Conservation (phyloP, 2,113 vertebrate genomes). For the Ameiurus melas region DNA sequence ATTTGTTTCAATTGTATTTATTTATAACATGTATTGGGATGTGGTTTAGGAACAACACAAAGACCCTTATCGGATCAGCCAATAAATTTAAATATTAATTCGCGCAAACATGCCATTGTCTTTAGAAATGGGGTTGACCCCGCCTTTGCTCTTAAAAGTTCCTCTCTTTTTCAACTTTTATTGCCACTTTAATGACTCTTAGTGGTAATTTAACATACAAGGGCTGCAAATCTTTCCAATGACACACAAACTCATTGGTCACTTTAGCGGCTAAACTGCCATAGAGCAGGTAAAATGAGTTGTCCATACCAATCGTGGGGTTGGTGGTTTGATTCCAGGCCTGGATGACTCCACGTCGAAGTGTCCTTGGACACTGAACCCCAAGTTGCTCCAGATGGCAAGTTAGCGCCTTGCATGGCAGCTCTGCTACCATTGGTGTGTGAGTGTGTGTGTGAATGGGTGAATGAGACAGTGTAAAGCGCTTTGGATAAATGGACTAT, state of each 20-base stretch:
- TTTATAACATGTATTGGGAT: neutral
- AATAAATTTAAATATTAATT: neutral
- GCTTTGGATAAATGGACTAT: too few relatives aligned
- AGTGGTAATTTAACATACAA: neutral
- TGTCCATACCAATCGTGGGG: too few relatives aligned
- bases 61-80: neutral
- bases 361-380: too few relatives aligned
- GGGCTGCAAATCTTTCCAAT: neutral
- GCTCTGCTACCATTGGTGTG: too few relatives aligned
- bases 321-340: too few relatives aligned
- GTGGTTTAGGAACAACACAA: neutral
- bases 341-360: too few relatives aligned
- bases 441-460: too few relatives aligned
- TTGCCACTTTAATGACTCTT: neutral
- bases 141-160: neutral
- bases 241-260: neutral
- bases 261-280: too few relatives aligned
- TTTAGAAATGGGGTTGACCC: neutral
- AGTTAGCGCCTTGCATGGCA: too few relatives aligned
- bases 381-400: too few relatives aligned
- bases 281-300: too few relatives aligned
- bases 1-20: neutral
- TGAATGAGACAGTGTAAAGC: too few relatives aligned
- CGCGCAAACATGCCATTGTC: neutral
- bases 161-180: neutral